Base-by-base conservation (phyloP, 2,113 vertebrate species). In the Toxotes chatareus region DNA sequence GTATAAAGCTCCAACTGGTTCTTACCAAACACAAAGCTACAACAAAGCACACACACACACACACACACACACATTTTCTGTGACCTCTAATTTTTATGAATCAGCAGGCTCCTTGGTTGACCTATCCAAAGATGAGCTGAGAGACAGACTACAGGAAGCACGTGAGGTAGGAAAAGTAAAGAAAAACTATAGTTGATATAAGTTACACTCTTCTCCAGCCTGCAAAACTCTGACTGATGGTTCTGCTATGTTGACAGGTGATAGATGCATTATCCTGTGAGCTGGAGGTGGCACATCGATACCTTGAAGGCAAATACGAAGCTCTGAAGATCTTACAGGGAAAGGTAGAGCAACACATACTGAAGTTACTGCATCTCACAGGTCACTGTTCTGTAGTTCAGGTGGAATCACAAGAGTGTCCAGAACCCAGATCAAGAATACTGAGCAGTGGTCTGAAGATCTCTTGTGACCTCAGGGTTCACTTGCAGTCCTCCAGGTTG, bases 271-370 rank as follows among this genome's bases (percentile, higher is more conserved):
- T 99, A 89, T 95, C 93, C 91, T 95, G 95, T 73, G 97, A 99
- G 76, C 94, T 99, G 75, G 97, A 99, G 71, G 97, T 95, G 2
- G 95, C 95, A 47, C 97, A 94, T 75, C 96, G 96, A 68, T 96
- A 96, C 84, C 95, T 98, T 51, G 96, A 98, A 92, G 97, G 97
- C 42, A 99, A 99, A 93, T 96, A 96, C n/a, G 96, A 97, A 95
- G 97, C 98, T 76, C 70, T 99, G 70, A 97, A 96, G 95, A 97
- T 99, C 87, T 86, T 99, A 59, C 97, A 99, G 82, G 96, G 95
- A 87, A 96, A 97, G 96, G 97, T 99, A 94, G 3, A 55, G 7
- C 6, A 46, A 23, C 57, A 76, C 74, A 44, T 46, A 19, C n/a
- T 21, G 44, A 34, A 53, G 42, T 23, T 27, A 56, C 13, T 68